Base-by-base conservation (phyloP, 2,888 invertebrate genomes). In the Drosophila monieri region DNA sequence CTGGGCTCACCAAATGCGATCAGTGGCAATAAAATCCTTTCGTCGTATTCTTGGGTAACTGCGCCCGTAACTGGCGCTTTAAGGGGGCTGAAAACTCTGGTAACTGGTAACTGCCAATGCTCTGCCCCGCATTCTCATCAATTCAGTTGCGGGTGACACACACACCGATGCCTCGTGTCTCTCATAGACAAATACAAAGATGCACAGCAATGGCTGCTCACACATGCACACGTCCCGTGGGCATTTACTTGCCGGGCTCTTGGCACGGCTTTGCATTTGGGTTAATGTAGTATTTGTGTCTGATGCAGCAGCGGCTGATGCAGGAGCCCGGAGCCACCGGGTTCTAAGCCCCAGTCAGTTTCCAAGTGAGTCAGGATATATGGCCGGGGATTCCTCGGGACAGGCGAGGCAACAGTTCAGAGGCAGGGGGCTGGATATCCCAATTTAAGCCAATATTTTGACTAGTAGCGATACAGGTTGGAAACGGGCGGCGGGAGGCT, bases 261-360 rank as follows among this genome's bases (percentile, higher is more conserved):
- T 80, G 78, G 72, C 73, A 74, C 51, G 73, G 71, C 78, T 84
- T 78, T 80, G 73, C 80, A 84, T 84, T 85, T 85, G 84, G 84
- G 84, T 84, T 85, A 84, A 85, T 84, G 85, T 78, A 83, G 84
- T 76, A 81, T 79, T 78, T 85, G 85, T 81, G 85, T 81, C 52
- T 73, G 70, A 57, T 54, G 57, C 57, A 60, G 61, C 51, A 48
- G 60, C 57, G 51, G 48, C 56, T 15, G 18, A n/a, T 27, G 48
- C 56, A 37, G 55, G 62, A 69, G 73, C 32, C 18, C 61, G 62
- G 23, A 64, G 30, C 54, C 71, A 74, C 74, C 76, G 71, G 76
- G 78, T 5, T 78, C 80, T 80, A 78, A 81, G 53, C 57, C 41
- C 37, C 43, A 59, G 48, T 49, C 66, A 41, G 44, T 43, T 53